Evolutionary conservation across 2,113 vertebrate genomes (phyloP).

Genomic region (Lophius piscatorius): DNA sequence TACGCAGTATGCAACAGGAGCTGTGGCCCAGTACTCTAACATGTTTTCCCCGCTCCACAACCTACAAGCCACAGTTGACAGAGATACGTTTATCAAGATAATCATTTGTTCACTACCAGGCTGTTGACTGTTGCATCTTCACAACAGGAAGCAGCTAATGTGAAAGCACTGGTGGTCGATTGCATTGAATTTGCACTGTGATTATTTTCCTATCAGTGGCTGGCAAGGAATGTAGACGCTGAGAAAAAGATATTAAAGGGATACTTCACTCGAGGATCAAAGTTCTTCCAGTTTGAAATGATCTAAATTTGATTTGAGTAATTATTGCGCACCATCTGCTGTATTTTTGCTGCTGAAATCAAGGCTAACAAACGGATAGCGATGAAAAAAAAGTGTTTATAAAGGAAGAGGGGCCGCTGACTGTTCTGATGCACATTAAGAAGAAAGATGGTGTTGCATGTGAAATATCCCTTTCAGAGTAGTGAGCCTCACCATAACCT

Average conservation of each 20-base stretch:
- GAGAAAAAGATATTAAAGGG: slow-evolving; percentile 54
- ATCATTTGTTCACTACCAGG: slow-evolving; percentile 5
- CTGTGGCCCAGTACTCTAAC: slow-evolving; percentile 55
- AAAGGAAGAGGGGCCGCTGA: slow-evolving; percentile 37
- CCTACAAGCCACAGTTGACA: slow-evolving; percentile 8
- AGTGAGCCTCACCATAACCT: slow-evolving; percentile 53
- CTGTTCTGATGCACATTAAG: slow-evolving; percentile 45
- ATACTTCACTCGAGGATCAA: slow-evolving; percentile 53
- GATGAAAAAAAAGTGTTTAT: slow-evolving; percentile 50
- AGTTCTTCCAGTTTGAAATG: slow-evolving; percentile 38
- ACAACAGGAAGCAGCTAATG: slow-evolving; percentile 35
- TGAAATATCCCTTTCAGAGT: slow-evolving; percentile 69
- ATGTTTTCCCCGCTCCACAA: slow-evolving; percentile 22
- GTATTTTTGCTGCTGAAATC: slow-evolving; percentile 47
- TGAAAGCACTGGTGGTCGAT: slow-evolving; percentile 29
- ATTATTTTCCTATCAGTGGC: slow-evolving; percentile 46
- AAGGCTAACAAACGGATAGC: slow-evolving; percentile 56
- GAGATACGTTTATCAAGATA: not conserved
- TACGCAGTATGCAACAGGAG: slow-evolving; percentile 67
- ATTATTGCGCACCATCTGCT: slow-evolving; percentile 68
- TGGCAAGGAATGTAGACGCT: slow-evolving; percentile 16
- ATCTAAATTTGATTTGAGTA: slow-evolving; percentile 55
- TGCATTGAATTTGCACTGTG: slow-evolving; percentile 17
- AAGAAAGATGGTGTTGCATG: slow-evolving; percentile 59
- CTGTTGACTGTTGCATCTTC: slow-evolving; percentile 13